These are phyloP conservation scores for Phalloptychus januarius DNA, from an alignment of 2,797 vertebrate species.

Conservation along the genomic window DNA sequence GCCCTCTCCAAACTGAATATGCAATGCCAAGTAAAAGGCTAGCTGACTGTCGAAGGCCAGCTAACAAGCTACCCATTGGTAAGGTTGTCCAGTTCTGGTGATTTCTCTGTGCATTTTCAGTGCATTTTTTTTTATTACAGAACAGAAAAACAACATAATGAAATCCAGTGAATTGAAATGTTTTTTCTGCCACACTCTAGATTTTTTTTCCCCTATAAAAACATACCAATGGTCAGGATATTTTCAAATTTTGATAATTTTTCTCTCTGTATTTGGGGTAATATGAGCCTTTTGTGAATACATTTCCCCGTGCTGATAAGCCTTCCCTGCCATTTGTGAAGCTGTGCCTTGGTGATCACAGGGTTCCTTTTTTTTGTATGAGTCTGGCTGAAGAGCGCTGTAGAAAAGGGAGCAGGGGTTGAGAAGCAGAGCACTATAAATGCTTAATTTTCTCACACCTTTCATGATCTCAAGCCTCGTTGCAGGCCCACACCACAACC, in stretches of 20 bases:
- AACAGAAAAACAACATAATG: neutral
- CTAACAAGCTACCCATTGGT: neutral
- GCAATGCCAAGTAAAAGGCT: neutral
- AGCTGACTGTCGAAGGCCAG: neutral
- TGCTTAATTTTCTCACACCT: slow-evolving; percentile 41
- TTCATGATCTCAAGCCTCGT: slow-evolving; percentile 39
- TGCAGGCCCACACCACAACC: slow-evolving; percentile 38
- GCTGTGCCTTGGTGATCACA: slow-evolving; percentile 7
- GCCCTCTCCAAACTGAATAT: neutral
- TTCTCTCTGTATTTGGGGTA: neutral
- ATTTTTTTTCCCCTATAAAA: neutral
- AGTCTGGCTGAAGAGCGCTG: slow-evolving; percentile 12
- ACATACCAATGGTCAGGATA: neutral
- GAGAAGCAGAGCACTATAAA: slow-evolving; percentile 29
- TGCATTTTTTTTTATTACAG: neutral
- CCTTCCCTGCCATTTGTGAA: slow-evolving; percentile 11
- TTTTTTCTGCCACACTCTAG: neutral
- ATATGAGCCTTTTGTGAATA: slow-evolving; percentile 17
- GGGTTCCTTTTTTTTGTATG: slow-evolving; percentile 1
- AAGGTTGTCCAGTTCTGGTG: neutral
- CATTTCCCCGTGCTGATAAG: slow-evolving; percentile 15
- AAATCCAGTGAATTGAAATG: neutral
- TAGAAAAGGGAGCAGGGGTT: slow-evolving; percentile 24
- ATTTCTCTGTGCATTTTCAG: neutral
- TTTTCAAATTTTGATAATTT: slow-evolving; percentile 1